These are phyloP conservation scores for Nothoprocta perdicaria DNA, from an alignment of 2,113 vertebrate species.

Conservation along the genomic window DNA sequence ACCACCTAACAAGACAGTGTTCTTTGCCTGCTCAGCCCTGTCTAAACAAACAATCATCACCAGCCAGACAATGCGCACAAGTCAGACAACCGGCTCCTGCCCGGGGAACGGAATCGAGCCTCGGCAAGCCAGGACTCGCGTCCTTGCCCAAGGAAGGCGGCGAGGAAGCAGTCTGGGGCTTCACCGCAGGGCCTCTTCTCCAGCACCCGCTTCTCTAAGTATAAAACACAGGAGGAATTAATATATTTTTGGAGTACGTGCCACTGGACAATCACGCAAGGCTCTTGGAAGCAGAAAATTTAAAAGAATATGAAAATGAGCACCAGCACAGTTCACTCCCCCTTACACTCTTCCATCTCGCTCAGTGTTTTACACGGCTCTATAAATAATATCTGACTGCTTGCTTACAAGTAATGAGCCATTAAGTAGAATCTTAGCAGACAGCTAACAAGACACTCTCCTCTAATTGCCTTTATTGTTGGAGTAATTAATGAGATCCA, in stretches of 20 bases:
- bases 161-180: not conserved
- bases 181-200: not conserved
- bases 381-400: not conserved
- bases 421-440: slow-evolving; percentile 40
- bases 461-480: slow-evolving; percentile 49
- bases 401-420: slow-evolving; percentile 32
- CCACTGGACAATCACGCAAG: not conserved
- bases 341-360: not conserved
- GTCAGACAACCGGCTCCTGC: not conserved
- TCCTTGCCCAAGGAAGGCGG: not conserved
- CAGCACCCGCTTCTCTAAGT: not conserved
- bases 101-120: not conserved
- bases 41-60: not conserved
- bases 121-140: fast-evolving
- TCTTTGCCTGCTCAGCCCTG: not conserved
- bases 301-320: not conserved
- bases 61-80: not conserved
- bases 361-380: not conserved
- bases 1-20: not conserved
- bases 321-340: not conserved
- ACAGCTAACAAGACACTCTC: slow-evolving; percentile 39
- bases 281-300: not conserved
- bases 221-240: not conserved
- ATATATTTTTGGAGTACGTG: not conserved
- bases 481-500: slow-evolving; percentile 48